These are phyloP conservation scores for Nannospalax galili DNA, from an alignment of 2,113 vertebrate species.

Conservation along the genomic window DNA sequence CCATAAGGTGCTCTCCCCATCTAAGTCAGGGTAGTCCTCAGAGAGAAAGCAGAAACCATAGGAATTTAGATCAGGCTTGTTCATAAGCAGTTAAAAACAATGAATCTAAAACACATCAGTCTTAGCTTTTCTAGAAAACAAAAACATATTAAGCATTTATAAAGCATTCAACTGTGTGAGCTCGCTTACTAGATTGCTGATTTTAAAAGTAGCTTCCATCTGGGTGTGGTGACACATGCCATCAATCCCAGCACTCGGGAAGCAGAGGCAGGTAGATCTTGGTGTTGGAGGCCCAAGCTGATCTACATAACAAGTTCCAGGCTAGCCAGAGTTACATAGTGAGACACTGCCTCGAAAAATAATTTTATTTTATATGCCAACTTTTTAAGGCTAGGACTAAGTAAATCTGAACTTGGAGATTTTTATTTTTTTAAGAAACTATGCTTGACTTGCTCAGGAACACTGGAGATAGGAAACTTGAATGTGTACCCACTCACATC, in stretches of 20 bases:
- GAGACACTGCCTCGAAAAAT: background rate
- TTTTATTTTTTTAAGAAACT: conserved; percentile 1
- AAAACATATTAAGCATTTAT: background rate
- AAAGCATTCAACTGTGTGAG: conserved; percentile 12
- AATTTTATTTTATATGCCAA: background rate
- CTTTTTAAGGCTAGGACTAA: background rate
- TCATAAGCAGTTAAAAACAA: background rate
- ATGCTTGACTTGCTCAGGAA: background rate
- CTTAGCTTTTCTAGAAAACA: conserved; percentile 12
- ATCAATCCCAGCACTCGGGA: too few species aligned
- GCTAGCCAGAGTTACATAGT: too few species aligned
- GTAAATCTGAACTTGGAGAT: background rate
- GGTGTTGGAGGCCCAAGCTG: too few species aligned
- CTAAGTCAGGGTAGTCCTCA: background rate
- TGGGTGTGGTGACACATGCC: too few species aligned
- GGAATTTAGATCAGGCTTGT: background rate
- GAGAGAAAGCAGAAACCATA: background rate
- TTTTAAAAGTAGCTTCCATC: background rate
- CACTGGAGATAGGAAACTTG: background rate
- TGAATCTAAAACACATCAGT: background rate
- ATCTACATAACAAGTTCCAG: too few species aligned
- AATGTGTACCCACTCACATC: background rate
- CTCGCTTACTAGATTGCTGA: background rate
- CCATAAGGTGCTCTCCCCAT: conserved; percentile 21
- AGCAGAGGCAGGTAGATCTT: too few species aligned